Conservation (phyloP, 2,113 vertebrate species). For the Psilopsiagon aurifrons region DNA sequence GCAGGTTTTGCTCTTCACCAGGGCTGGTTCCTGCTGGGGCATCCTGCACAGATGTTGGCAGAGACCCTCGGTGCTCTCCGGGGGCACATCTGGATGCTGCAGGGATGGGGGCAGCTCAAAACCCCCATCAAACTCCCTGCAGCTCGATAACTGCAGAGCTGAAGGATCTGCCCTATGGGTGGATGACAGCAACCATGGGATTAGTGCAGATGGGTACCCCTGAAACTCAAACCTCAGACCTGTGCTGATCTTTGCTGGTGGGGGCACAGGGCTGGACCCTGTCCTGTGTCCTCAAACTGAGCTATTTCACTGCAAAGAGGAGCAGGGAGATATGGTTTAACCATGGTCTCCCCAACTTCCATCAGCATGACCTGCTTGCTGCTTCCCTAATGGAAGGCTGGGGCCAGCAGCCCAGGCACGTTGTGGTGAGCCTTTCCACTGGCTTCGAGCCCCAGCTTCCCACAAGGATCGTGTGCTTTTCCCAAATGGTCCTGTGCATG, state of each 20-base stretch:
- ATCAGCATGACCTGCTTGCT: accelerated
- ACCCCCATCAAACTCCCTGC: background rate
- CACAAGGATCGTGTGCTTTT: accelerated
- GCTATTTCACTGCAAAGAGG: background rate
- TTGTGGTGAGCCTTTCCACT: background rate
- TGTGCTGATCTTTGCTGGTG: background rate
- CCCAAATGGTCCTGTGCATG: accelerated
- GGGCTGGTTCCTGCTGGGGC: accelerated
- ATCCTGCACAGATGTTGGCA: background rate
- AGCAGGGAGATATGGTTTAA: background rate
- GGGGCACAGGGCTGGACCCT: accelerated
- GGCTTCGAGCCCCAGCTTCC: accelerated
- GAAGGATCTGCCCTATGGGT: accelerated
- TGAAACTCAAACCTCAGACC: background rate
- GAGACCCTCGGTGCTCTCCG: background rate
- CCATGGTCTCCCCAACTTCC: background rate
- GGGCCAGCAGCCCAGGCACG: background rate
- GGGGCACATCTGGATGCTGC: background rate
- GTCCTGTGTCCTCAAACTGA: background rate
- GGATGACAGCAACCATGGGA: accelerated
- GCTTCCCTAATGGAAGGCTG: background rate
- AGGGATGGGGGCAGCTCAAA: background rate
- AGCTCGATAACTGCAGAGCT: accelerated
- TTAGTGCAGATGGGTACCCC: background rate
- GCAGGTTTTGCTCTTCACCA: background rate